Evolutionary conservation across 37 sponge, comb jelly and placozoan genomes (phyloP).

Genomic region (Aplysina aerophoba): DNA sequence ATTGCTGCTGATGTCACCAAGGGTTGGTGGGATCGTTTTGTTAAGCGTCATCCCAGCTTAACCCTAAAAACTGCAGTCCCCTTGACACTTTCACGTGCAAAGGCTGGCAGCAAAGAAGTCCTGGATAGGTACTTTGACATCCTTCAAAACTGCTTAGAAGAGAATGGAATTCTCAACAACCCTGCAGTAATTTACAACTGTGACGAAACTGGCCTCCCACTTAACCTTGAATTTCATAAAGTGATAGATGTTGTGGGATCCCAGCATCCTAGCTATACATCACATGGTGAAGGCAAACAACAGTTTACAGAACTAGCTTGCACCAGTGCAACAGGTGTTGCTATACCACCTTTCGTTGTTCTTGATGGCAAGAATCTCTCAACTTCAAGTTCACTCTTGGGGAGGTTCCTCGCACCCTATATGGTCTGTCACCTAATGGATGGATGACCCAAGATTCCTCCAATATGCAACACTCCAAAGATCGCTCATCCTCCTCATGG

Average conservation of each 20-base stretch:
- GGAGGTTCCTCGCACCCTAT: slow-evolving; percentile 52
- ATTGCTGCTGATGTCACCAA: neutral
- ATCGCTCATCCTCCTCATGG: slow-evolving; percentile 36
- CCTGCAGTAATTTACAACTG: slow-evolving; percentile 49
- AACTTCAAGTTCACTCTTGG: slow-evolving; percentile 30
- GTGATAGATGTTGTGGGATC: slow-evolving; percentile 9
- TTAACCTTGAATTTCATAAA: slow-evolving; percentile 37
- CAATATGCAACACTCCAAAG: neutral
- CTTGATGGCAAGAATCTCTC: slow-evolving; percentile 25
- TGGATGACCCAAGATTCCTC: too few species aligned
- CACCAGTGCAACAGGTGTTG: slow-evolving; percentile 36
- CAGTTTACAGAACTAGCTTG: slow-evolving; percentile 47
- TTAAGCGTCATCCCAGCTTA: slow-evolving; percentile 39
- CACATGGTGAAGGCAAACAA: neutral
- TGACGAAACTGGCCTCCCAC: slow-evolving; percentile 61
- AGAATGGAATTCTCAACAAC: slow-evolving; percentile 45
- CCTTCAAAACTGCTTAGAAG: slow-evolving; percentile 39
- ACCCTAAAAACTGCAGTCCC: slow-evolving; percentile 35
- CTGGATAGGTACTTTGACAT: slow-evolving; percentile 43
- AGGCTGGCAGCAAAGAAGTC: slow-evolving; percentile 40
- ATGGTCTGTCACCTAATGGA: slow-evolving; percentile 52
- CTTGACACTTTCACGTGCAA: slow-evolving; percentile 44
- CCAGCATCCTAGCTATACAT: slow-evolving; percentile 32
- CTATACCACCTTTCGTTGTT: slow-evolving; percentile 45
- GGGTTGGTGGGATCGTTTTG: slow-evolving; percentile 53